Percentiles rank a stretch among this genome's conserved stretches.
phyloP scores from a whole-genome alignment of 2,113 vertebrate species.

The Balaenoptera acutorostrata region DNA sequence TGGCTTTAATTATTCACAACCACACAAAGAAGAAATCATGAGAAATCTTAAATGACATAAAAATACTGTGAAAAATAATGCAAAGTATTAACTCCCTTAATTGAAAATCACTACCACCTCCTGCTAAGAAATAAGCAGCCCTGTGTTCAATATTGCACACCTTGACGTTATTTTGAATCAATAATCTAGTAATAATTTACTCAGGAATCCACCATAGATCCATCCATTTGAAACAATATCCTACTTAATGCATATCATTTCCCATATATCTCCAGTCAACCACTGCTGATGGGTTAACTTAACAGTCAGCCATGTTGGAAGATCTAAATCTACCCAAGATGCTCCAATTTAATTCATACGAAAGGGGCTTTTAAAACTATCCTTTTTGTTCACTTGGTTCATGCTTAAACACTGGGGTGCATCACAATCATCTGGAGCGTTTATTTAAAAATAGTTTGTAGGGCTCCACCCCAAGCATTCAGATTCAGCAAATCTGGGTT shows the following conservation, averaged over 20 bases:
- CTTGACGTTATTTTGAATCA: not conserved
- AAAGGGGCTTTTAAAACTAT: constrained; percentile 48
- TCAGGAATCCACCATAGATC: not conserved
- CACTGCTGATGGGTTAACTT: constrained; percentile 27
- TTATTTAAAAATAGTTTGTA: not conserved
- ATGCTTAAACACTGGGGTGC: not conserved
- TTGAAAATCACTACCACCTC: not conserved
- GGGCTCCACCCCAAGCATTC: not conserved
- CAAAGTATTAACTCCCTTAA: not conserved
- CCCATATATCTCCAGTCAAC: not conserved
- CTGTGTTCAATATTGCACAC: not conserved
- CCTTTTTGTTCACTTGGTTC: not conserved
- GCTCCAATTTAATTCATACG: constrained; percentile 42
- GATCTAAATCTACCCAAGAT: constrained; percentile 29
- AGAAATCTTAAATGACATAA: constrained; percentile 11
- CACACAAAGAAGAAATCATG: not conserved
- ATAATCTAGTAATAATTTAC: not conserved
- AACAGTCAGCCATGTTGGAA: constrained; percentile 51
- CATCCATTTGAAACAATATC: not conserved
- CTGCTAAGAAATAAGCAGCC: not conserved
- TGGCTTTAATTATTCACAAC: not conserved
- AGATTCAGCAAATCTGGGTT: not conserved
- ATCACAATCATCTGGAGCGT: not conserved
- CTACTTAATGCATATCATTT: not conserved
- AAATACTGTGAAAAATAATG: not conserved